These are phyloP conservation scores for Chascanopsetta lugubris DNA, from an alignment of 2,113 vertebrate species.

Conservation along the genomic window DNA sequence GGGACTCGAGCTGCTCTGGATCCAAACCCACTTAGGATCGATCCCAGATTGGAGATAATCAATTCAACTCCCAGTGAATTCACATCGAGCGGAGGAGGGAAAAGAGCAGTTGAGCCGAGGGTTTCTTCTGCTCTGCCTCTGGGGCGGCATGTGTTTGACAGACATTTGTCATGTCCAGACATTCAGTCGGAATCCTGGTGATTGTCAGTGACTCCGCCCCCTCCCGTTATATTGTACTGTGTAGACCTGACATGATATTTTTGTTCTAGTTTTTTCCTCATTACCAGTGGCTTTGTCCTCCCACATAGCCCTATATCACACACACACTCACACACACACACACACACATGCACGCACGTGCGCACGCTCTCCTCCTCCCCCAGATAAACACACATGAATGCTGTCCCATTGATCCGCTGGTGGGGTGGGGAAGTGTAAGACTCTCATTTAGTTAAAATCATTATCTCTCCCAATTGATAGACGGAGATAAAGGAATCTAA, in stretches of 20 bases:
- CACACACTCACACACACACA: background rate
- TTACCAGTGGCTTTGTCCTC: conserved; percentile 31
- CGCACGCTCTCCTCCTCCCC: conserved; percentile 1
- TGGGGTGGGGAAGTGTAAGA: conserved; percentile 56
- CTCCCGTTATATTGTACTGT: no score
- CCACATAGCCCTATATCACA: conserved; percentile 26
- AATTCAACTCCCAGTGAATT: conserved; percentile 70
- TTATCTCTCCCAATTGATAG: conserved; percentile 56
- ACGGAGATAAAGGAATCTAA: conserved; percentile 46
- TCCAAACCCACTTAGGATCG: conserved; percentile 66
- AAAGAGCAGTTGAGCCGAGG: conserved; percentile 42
- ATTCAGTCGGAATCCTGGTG: conserved; percentile 51
- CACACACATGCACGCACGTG: background rate
- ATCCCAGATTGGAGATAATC: conserved; percentile 71
- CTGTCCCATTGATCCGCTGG: conserved; percentile 66
- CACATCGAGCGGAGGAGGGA: conserved; percentile 53
- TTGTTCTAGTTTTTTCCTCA: conserved; percentile 33
- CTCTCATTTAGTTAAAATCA: conserved; percentile 72
- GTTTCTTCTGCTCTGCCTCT: conserved; percentile 43
- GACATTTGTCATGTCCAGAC: conserved; percentile 72
- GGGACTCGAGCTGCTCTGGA: conserved; percentile 21
- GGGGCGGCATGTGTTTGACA: conserved; percentile 48
- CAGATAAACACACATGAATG: conserved; percentile 38
- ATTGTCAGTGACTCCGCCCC: conserved; percentile 56
- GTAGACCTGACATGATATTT: no score